Conservation (phyloP, 2,888 invertebrate genomes). For the Leptinotarsa peninsularis region DNA sequence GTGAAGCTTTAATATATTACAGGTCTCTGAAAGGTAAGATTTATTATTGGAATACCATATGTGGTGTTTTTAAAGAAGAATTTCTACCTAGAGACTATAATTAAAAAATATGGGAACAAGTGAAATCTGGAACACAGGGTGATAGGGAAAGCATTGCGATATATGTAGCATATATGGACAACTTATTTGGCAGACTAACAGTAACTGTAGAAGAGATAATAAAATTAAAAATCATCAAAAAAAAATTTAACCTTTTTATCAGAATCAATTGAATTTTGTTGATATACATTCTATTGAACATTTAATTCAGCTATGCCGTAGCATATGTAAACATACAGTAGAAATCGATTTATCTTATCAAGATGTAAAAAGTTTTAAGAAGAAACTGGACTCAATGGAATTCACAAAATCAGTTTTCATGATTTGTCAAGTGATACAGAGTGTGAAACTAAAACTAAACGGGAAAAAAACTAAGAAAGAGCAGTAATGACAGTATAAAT, state of each 20-base stretch:
- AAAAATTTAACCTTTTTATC: conserved; percentile 20
- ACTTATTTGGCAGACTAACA: conserved; percentile 19
- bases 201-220: not conserved
- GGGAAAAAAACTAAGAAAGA: not conserved
- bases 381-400: not conserved
- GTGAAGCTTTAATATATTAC: conserved; percentile 31
- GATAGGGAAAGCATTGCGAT: no score
- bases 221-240: no score
- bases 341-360: conserved; percentile 20
- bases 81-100: conserved; percentile 40
- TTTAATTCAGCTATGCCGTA: conserved; percentile 14
- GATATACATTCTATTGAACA: conserved; percentile 19
- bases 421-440: no score
- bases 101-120: not conserved
- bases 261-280: conserved; percentile 17
- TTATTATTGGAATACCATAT: conserved; percentile 31
- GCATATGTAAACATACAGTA: not conserved
- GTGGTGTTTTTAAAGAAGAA: no score
- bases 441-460: not conserved
- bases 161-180: no score
- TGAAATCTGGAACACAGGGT: no score
- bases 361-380: not conserved
- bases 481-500: not conserved
- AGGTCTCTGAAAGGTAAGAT: conserved; percentile 18
- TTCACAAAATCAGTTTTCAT: not conserved